Base-by-base conservation (phyloP, 2,888 invertebrate species). In the Eugnorisma glareosa region DNA sequence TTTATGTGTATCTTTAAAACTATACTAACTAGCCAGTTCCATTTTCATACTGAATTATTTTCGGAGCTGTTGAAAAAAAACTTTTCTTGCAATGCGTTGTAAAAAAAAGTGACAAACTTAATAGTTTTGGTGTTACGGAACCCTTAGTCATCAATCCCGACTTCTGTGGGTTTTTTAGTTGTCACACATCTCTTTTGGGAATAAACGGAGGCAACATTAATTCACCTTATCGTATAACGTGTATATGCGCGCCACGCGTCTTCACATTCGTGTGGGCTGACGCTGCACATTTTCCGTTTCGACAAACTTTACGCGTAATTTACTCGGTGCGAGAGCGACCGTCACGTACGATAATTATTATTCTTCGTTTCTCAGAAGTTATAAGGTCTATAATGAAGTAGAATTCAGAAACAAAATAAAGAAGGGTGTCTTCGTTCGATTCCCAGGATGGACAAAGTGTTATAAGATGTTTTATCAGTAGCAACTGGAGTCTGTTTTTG, bases 281-380 rank as follows among this genome's bases (percentile, higher is more conserved):
- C 67, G n/a, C 35, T 61, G 77, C 83, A 76, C 73, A 76, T 87
- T 83, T 82, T 54, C 73, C 86, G 69, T 72, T 40, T 48, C 83
- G 72, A 18, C 37, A 35, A 72, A 6, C n/a, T 18, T 69, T 43
- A 68, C 73, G 69, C 61, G 67, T 71, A 77, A 85, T 84, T 77
- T 71, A 84, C 72, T 77, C 40, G 24, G 13, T 40, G 51, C 11
- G 24, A 40, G 45, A 21, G 45, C 21, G 21, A 40, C 37, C 35
- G 13, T 73, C 37, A 61, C 54, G 11, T 73, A 37, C 31, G 8
- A 64, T 66, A 31, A 61, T 75, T 40, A 75, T 75, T 54, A 70
- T 66, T 51, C 67, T 71, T 54, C 18, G 35, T 45, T 63, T 35
- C 57, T 11, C 63, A 15, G 8, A 6, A 57, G 7, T n/a, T 63